A percentile compares a stretch with the other conserved stretches of the same genome.
Conservation (phyloP, 2,888 invertebrate species). For the Rhyacophila evoluta region DNA sequence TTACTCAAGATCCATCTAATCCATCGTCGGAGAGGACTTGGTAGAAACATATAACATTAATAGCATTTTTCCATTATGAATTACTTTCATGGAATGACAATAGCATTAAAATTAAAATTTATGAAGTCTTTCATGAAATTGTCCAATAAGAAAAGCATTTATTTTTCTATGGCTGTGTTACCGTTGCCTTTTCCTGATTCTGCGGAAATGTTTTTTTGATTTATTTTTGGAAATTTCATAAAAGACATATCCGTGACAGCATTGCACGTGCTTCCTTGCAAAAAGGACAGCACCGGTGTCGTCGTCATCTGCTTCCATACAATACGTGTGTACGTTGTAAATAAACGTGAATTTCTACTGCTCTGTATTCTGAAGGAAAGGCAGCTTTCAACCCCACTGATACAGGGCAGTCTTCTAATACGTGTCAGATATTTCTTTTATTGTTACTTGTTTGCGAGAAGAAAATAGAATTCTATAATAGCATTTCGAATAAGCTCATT, state of each 20-base stretch:
- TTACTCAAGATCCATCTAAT: too few relatives aligned
- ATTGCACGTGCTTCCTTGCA: constrained; percentile 25
- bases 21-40: too few relatives aligned
- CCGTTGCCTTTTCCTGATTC: background rate
- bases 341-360: constrained; percentile 26
- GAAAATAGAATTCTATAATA: background rate
- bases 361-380: constrained; percentile 15
- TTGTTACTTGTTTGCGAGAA: background rate
- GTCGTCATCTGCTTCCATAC: constrained; percentile 25
- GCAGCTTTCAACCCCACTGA: constrained; percentile 15
- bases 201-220: constrained; percentile 8
- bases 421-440: constrained; percentile 3
- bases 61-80: too few relatives aligned
- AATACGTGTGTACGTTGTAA: constrained; percentile 28
- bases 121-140: too few relatives aligned
- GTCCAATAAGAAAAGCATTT: background rate
- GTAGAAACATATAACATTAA: too few relatives aligned
- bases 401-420: background rate
- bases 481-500: background rate
- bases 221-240: constrained; percentile 24
- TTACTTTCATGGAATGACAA: too few relatives aligned
- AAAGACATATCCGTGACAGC: constrained; percentile 20
- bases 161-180: background rate
- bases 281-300: constrained; percentile 5
- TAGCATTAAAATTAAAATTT: too few relatives aligned